These are phyloP conservation scores for Megamerina dolium DNA, from an alignment of 2,888 invertebrate genomes.

Conservation along the genomic window DNA sequence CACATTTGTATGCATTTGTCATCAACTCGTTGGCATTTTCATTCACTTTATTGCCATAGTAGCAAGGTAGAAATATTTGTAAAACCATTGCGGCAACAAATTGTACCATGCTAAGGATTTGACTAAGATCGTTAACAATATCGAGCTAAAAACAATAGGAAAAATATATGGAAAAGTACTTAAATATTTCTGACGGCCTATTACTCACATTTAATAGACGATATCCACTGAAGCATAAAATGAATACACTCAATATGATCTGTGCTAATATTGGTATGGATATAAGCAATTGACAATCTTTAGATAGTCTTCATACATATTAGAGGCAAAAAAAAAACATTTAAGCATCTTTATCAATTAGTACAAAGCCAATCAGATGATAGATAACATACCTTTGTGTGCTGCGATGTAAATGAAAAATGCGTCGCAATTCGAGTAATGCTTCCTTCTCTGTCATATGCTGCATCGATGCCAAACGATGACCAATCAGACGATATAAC, in stretches of 20 bases:
- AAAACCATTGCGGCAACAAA: constrained; percentile 32
- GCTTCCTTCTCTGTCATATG: constrained; percentile 2
- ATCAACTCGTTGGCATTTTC: constrained; percentile 28
- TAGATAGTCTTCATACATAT: constrained; percentile 20
- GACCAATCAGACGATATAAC: constrained; percentile 29
- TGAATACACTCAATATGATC: constrained; percentile 30
- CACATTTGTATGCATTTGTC: constrained; percentile 31
- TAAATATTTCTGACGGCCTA: not conserved
- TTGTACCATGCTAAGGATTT: constrained; percentile 22
- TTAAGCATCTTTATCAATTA: too few relatives aligned
- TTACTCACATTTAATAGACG: constrained; percentile 16
- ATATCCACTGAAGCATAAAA: constrained; percentile 21
- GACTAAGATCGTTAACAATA: not conserved
- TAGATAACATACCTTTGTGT: not conserved
- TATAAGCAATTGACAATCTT: constrained; percentile 22
- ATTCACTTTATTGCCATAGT: constrained; percentile 38
- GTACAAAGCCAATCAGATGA: too few relatives aligned
- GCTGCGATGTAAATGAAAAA: constrained; percentile 12
- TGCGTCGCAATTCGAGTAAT: not conserved
- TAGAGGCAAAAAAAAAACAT: too few relatives aligned
- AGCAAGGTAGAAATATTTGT: constrained; percentile 41
- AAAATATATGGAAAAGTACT: not conserved
- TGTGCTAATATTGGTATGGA: constrained; percentile 30
- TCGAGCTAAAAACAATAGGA: not conserved
- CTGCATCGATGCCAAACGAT: constrained; percentile 24